Evolutionary conservation across 2,888 invertebrate species (phyloP).

Genomic region (Leptothorax acervorum): DNA sequence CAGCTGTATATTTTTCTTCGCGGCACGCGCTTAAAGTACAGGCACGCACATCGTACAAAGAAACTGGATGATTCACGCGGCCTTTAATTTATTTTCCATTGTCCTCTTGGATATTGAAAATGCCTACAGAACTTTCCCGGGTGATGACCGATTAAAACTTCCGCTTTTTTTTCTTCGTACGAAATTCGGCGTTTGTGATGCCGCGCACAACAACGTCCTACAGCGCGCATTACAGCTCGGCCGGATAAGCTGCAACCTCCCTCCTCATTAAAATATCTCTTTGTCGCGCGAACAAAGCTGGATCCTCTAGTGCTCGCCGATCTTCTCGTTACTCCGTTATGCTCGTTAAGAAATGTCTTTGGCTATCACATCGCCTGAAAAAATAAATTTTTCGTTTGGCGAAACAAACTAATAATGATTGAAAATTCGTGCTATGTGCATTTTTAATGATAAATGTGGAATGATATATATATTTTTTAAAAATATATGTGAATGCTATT

Average conservation of each 20-base stretch:
- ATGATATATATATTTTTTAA: too few relatives aligned
- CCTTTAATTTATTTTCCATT: conserved; percentile 52
- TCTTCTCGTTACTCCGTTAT: conserved; percentile 60
- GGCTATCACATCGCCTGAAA: too few relatives aligned
- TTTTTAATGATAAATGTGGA: too few relatives aligned
- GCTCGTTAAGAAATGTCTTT: conserved; percentile 5
- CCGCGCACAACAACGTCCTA: conserved; percentile 46
- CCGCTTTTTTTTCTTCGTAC: conserved; percentile 65
- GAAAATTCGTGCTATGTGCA: too few relatives aligned
- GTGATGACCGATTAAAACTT: conserved; percentile 55
- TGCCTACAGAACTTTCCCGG: conserved; percentile 16
- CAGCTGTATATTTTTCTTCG: not conserved
- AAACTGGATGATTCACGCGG: conserved; percentile 60
- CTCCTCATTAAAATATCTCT: conserved; percentile 73
- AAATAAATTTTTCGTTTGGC: too few relatives aligned
- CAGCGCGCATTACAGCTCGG: conserved; percentile 57
- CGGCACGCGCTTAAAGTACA: conserved; percentile 2
- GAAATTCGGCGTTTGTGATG: conserved; percentile 68
- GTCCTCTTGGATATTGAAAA: conserved; percentile 62
- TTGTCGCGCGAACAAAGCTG: conserved; percentile 73
- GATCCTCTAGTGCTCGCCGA: conserved; percentile 56
- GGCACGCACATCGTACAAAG: conserved; percentile 41
- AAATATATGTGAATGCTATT: too few relatives aligned
- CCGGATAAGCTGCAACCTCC: conserved; percentile 71
- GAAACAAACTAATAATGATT: too few relatives aligned